A percentile compares a stretch with the other conserved stretches of the same genome.
Evolutionary conservation across 2,888 invertebrate genomes (phyloP).

Genomic region (Drosophila maculinotata): DNA sequence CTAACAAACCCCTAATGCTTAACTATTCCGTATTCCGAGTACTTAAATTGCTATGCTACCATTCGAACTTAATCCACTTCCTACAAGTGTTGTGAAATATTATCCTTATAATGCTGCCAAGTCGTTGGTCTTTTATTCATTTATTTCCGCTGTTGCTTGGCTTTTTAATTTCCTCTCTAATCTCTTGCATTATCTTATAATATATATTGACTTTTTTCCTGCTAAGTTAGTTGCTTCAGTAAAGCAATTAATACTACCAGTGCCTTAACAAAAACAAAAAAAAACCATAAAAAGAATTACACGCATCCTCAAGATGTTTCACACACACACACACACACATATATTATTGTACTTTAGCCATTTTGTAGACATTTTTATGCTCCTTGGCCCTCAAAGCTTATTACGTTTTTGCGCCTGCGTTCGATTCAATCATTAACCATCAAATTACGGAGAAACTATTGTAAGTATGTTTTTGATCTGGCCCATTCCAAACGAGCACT

Average conservation of each 20-base stretch:
- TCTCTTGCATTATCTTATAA: slow-evolving; percentile 2
- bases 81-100: slow-evolving; percentile 3
- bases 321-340: slow-evolving; percentile 17
- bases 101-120: slow-evolving; percentile 1
- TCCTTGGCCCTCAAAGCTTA: slow-evolving; percentile 45
- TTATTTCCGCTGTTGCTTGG: not conserved
- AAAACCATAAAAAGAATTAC: slow-evolving; percentile 19
- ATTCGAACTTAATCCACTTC: slow-evolving; percentile 15
- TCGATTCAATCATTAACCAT: slow-evolving; percentile 49
- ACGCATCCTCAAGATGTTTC: slow-evolving; percentile 20
- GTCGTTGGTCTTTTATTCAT: not conserved
- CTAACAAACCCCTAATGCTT: slow-evolving; percentile 7
- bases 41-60: slow-evolving; percentile 11
- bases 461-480: slow-evolving; percentile 78
- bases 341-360: slow-evolving; percentile 3
- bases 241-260: slow-evolving; percentile 73
- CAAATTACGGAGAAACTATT: slow-evolving; percentile 61
- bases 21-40: slow-evolving; percentile 4
- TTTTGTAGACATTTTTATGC: slow-evolving; percentile 9
- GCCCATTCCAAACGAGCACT: slow-evolving; percentile 84
- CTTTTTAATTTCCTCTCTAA: not conserved
- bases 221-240: slow-evolving; percentile 47
- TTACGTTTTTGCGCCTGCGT: slow-evolving; percentile 52
- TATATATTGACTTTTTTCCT: slow-evolving; percentile 22
- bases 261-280: slow-evolving; percentile 62